Evolutionary conservation across 2,888 invertebrate genomes (phyloP), one percentile per base, ranked within the genome.

Genomic region (Synanthedon vespiformis): DNA sequence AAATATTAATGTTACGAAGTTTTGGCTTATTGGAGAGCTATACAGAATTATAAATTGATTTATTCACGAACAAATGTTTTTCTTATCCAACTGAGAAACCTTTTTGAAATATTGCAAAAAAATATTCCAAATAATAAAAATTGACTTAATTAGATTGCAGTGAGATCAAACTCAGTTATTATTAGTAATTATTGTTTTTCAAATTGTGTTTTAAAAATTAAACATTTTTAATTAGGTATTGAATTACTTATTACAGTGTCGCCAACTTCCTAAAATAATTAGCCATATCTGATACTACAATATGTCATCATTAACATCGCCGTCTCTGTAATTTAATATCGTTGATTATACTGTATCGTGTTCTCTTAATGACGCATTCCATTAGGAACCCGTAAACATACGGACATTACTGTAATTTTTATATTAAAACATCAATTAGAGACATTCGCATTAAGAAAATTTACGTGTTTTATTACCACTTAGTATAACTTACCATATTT

Each of bases 301-400:
- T 44, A 44, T 44, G 44, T 14, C 44, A 14, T 44, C 44, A 44
- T 44, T 44, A 44, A 44, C 44, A 13, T n/a, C 44, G 44, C 2
- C 44, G 44, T 13, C 44, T 13, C 52, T 54, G 55, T 53, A 56
- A 50, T 40, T 22, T 59, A 58, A 59, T 58, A 57, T 57, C 54
- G 27, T 51, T 53, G 50, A 52, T 55, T 54, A 49, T 57, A 60
- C 59, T 52, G 57, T 57, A 60, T 63, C 59, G 52, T 50, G 53
- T 53, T 41, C 57, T 44, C 57, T 34, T 63, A 63, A 63, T 63
- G 61, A 58, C 48, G 51, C 48, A 51, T 54, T 48, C 61, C 61
- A 63, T 63, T 61, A 63, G 59, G 53, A 53, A 50, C 54, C 52
- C 57, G 51, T 56, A 56, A 56, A 58, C 56, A 54, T 50, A 40